These are phyloP conservation scores for Clunio marinus DNA, from an alignment of 2,888 invertebrate species.

Conservation along the genomic window DNA sequence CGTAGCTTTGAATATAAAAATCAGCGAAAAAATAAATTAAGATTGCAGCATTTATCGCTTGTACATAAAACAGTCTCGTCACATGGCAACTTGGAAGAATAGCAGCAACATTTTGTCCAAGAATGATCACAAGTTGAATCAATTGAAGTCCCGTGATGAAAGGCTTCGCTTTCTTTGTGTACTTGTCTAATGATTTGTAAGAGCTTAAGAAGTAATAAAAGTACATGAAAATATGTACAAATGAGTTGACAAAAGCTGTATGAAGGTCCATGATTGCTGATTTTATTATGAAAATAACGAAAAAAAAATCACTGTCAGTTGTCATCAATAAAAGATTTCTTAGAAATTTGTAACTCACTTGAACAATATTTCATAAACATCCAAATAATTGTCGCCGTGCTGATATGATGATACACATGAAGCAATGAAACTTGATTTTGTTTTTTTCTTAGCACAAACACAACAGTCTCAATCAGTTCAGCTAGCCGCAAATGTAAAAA, in stretches of 20 bases:
- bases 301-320: not conserved
- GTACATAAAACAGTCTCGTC: conserved; percentile 2
- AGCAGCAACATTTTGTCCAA: conserved; percentile 1
- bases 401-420: conserved; percentile 29
- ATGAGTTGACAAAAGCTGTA: not conserved
- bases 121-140: not conserved
- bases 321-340: no score
- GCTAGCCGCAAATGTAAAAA: conserved; percentile 53
- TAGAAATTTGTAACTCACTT: not conserved
- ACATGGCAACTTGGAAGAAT: not conserved
- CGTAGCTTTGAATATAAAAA: not conserved
- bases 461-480: conserved; percentile 62
- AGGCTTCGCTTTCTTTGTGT: not conserved
- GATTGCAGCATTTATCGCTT: not conserved
- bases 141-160: conserved; percentile 9
- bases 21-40: conserved; percentile 14
- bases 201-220: conserved; percentile 18
- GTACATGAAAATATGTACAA: conserved; percentile 23
- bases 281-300: not conserved
- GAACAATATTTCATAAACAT: conserved; percentile 21
- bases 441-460: conserved; percentile 59
- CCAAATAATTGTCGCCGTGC: conserved; percentile 14
- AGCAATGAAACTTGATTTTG: not conserved
- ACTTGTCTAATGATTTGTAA: not conserved
- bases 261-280: conserved; percentile 1